Base-by-base conservation (phyloP, 2,113 vertebrate species). In the Lophochroa leadbeateri region DNA sequence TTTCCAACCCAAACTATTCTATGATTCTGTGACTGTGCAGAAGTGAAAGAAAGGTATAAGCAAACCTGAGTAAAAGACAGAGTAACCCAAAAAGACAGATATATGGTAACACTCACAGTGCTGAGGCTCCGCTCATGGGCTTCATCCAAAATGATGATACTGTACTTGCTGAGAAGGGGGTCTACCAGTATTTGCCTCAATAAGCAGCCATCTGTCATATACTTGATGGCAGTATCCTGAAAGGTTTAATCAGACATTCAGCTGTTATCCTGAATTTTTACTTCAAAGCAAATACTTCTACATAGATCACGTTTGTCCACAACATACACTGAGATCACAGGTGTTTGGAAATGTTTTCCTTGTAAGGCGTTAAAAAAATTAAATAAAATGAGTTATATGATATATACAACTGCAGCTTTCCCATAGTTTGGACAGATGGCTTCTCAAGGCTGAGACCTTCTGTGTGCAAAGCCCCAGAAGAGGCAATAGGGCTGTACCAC, bases 161-260 rank as follows among this genome's bases (percentile, higher is more conserved):
- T 99, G 97, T 99, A 99, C 60, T 98, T 98, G 89, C 97, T 98
- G 85, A 99, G 98, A 35, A 97, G 95, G 14, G 99, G 98, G 78
- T 99, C 99, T 27, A 98, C 97, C 89, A 99, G 82, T 74, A 99
- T 98, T 37, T 99, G 99, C 95, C 99, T 98, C 90, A 99, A 93
- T 88, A 99, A 97, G 97, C 99, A 99, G 72, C 99, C 99, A 47
- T 99, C 99, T 0, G 99, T 99, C 99, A 99, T 98, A 61, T 99
- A 99, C 97, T 98, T 99, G 97, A 99, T 98, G 58, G 93, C 97
- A 5, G 99, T 99, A 82, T 98, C 98, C 99, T 99, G 98, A 14
- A 92, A 76, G 44, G 67, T 80, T 67, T 31, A 78, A 92, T 3
- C 3, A 77, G 8, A 93, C 31, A 52, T 8, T 91, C 52, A 89